Evolutionary conservation across 2,888 invertebrate genomes (phyloP), one percentile per base, ranked within the genome.

Genomic region (Cephus rjabovi): DNA sequence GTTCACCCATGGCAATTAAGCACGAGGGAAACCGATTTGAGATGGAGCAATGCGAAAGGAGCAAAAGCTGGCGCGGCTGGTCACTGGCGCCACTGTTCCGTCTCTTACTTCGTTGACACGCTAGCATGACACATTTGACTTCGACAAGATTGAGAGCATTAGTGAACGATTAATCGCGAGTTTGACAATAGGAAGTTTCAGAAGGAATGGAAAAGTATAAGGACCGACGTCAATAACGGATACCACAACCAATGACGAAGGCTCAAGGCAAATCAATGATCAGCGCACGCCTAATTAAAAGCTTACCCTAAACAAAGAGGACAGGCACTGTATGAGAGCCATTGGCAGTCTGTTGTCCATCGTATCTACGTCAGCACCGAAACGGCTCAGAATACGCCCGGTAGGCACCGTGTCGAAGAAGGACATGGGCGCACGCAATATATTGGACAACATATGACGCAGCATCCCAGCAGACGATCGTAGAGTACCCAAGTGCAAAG

Each of bases 401-500:
- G 93, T 87, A 12, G 95, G 95, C 81, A 94, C 94, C 69, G 93
- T 93, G 89, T 95, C 94, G 90, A 94, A 95, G 91, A 94, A 93
- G 77, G 89, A 88, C 91, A 94, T 92, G 30, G 94, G 94, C 80
- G 93, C 93, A 81, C 92, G 92, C 81, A 95, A 86, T 83, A 94
- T 89, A 84, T 90, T 90, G 73, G 86, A 78, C 80, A 95, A 91
- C 83, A 95, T 90, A 40, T 84, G 87, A 74, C 88, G 84, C 88
- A 94, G 94, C 83, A 93, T 84, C 81, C 82, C 79, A 76, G 81
- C 81, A 76, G 89, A 86, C 80, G 89, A 88, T 83, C 84, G 86
- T 93, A 95, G 92, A 87, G 94, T 92, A 91, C 95, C 95, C 74
- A 86, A 91, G 93, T 94, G 95, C 92, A 95, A 93, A 90, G 94